phyloP scores from a whole-genome alignment of 92 coral and sea anemone species.

The Palythoa grandiflora region DNA sequence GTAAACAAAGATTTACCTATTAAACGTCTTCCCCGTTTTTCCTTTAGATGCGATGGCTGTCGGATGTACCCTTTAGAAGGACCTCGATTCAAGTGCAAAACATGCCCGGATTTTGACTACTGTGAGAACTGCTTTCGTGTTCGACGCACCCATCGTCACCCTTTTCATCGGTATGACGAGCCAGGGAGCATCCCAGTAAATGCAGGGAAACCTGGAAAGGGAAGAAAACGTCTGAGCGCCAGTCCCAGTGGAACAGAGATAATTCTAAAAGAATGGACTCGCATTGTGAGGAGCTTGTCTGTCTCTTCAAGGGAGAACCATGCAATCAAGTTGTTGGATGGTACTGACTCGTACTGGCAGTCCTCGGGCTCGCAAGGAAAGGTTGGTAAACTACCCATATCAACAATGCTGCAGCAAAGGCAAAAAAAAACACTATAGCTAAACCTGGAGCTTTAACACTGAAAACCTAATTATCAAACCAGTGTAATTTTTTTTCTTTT shows the following conservation, averaged over 20 bases:
- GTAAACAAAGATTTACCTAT: too few species aligned
- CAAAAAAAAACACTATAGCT: not conserved
- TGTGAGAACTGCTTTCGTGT: conserved; percentile 95
- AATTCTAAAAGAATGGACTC: conserved; percentile 92
- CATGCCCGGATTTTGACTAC: conserved; percentile 92
- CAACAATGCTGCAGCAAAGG: not conserved
- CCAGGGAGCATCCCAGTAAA: conserved; percentile 91
- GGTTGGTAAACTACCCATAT: conserved; percentile 44
- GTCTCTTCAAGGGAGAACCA: conserved; percentile 97
- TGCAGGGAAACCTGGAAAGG: conserved; percentile 92
- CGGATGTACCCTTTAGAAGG: conserved; percentile 96
- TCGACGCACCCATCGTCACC: conserved; percentile 95
- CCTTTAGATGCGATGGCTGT: conserved; percentile 88
- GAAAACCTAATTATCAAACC: too few species aligned
- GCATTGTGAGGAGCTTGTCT: conserved; percentile 84
- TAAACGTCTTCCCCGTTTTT: not conserved
- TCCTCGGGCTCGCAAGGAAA: conserved; percentile 99
- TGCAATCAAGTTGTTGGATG: conserved; percentile 83
- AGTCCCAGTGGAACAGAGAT: conserved; percentile 78
- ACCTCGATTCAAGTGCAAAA: conserved; percentile 94
- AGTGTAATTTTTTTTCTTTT: too few species aligned
- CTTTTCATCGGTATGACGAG: conserved; percentile 93
- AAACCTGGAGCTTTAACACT: too few species aligned
- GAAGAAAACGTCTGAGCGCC: conserved; percentile 67
- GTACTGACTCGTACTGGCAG: conserved; percentile 98